Conservation (phyloP, 2,113 vertebrate genomes). For the Rhabdomys dilectus region DNA sequence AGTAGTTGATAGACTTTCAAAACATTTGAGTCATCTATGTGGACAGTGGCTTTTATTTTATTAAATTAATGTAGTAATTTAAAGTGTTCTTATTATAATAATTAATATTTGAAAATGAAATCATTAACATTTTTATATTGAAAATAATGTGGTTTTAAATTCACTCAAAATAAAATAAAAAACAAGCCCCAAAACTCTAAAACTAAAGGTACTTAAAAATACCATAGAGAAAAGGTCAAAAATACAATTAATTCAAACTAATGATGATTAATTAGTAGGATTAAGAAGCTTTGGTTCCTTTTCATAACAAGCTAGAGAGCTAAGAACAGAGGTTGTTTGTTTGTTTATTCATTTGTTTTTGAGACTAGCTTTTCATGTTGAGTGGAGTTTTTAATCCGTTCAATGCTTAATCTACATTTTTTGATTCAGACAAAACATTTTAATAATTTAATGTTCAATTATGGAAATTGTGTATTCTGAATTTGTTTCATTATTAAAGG, state of each 20-base stretch:
- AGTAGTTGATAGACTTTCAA: constrained; percentile 30
- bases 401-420: constrained; percentile 63
- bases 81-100: constrained; percentile 56
- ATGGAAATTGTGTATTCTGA: constrained; percentile 50
- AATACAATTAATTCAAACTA: constrained; percentile 40
- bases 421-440: constrained; percentile 41
- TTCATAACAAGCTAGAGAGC: constrained; percentile 28
- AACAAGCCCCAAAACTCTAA: constrained; percentile 6
- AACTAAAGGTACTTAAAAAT: constrained; percentile 1
- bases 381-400: constrained; percentile 52
- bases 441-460: constrained; percentile 35
- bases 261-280: constrained; percentile 44
- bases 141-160: constrained; percentile 47
- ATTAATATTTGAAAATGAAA: constrained; percentile 46
- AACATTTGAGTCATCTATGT: constrained; percentile 8
- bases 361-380: constrained; percentile 8
- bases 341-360: not conserved
- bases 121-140: constrained; percentile 40
- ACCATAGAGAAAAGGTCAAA: constrained; percentile 3
- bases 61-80: constrained; percentile 34
- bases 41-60: constrained; percentile 28
- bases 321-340: not conserved
- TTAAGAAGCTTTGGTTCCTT: constrained; percentile 54
- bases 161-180: not conserved
- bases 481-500: constrained; percentile 68